Evolutionary conservation across 1,140 invertebrate genomes (phyloP), one percentile per base, ranked within the genome.

Genomic region (Hestina assimilis): DNA sequence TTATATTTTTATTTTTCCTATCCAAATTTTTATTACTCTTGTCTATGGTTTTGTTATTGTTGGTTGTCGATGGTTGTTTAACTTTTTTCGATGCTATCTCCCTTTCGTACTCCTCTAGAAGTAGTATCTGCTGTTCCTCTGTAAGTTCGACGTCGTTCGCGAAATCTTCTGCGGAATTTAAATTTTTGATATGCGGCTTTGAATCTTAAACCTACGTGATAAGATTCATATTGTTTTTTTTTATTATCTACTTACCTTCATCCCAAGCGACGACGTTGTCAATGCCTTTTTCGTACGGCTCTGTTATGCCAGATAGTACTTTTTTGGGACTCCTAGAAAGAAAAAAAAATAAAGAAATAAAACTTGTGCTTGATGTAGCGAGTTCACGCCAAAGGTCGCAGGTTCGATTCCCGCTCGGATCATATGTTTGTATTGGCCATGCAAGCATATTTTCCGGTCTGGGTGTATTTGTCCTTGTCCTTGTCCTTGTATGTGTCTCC

Each of bases 101-200:
- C 35, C 63, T 82, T 26, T 91, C 91, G 66, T 92, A 92, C 72
- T 91, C 90, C 69, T 91, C 90, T 64, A 91, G 74, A 53, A 91
- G 82, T 65, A 90, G 75, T 0, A 81, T 92, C 63, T 92, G 90
- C 63, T 92, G 89, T 79, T 91, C 91, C 66, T 92, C 91, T 3
- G 90, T 90, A 11, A 92, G 73, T 80, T 91, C 90, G 15, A 92
- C 81, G 69, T 91, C 84, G 63, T 84, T 77, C 14, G 89, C 89
- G 79, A 91, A 91, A 78, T 92, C 90, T 86, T 91, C 90, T 91
- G 81, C 55, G 83, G 75, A 38, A 35, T 35, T 35, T 35, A 38
- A 14, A 38, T 19, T 28, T 7, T 9, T 9, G 14, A 9, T 17
- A 17, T 6, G 15, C 6, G 33, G 11, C n/a, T 19, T 76, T 46